These are phyloP conservation scores for Oasisia sp. DNA, from an alignment of 2,888 invertebrate species.

Conservation along the genomic window DNA sequence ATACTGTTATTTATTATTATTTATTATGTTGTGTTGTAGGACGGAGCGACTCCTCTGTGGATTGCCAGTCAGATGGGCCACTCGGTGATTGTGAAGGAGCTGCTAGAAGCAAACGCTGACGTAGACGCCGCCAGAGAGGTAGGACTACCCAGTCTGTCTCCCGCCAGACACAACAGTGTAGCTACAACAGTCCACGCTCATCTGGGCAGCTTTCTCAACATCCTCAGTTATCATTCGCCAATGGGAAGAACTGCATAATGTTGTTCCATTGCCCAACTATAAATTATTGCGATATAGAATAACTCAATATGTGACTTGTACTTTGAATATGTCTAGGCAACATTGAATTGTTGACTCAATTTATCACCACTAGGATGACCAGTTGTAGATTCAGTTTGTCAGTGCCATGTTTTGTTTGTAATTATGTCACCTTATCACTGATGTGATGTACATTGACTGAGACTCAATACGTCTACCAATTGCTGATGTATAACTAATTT, in stretches of 20 bases:
- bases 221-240: not conserved
- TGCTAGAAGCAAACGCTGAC: constrained; percentile 81
- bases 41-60: constrained; percentile 83
- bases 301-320: not conserved
- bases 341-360: too few relatives aligned
- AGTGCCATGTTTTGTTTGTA: too few relatives aligned
- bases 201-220: not conserved
- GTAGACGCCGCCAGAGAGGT: constrained; percentile 87
- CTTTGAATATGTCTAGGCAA: not conserved
- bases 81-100: constrained; percentile 79
- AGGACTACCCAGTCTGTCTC: constrained; percentile 50
- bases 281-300: not conserved
- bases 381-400: not conserved
- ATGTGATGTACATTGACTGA: too few relatives aligned
- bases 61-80: constrained; percentile 96
- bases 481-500: too few relatives aligned
- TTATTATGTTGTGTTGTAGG: constrained; percentile 61
- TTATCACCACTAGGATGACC: not conserved
- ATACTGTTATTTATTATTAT: too few relatives aligned
- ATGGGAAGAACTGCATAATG: too few relatives aligned
- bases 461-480: too few relatives aligned
- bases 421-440: too few relatives aligned
- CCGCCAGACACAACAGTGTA: not conserved
- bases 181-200: not conserved
- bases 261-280: too few relatives aligned